Base-by-base conservation (phyloP, 2,797 vertebrate genomes). In the Triplophysa bombifrons region DNA sequence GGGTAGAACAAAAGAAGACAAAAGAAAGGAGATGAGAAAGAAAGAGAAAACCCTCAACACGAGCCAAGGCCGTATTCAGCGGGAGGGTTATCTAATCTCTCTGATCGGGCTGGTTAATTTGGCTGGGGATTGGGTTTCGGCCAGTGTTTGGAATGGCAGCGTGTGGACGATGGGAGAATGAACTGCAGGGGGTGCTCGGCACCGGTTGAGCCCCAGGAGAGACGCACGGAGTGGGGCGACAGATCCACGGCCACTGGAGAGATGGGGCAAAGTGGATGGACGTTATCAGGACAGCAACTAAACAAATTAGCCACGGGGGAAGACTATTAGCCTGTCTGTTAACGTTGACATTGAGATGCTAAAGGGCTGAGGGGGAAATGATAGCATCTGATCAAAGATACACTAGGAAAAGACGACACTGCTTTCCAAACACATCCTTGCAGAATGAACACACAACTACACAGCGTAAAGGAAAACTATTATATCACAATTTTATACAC, bases 291-390 rank as follows among this genome's bases (percentile, higher is more conserved):
- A 91, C 89, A 84, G 85, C 74, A 76, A 85, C 90, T 86, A 86
- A 91, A 91, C 90, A 93, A 93, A 95, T 91, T 87, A 90, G 86
- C 87, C 91, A 91, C 90, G 74, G 65, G 90, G 90, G 90, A 90
- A 58, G 41, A 70, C 72, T 70, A 51, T 48, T 63, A 80, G 76
- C 74, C 76, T 16, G 4, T 78, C 48, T 75, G 76, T 73, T 77
- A 76, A 44, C 76, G 44, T 58, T 82, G 72, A 76, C 79, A 70
- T 82, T 60, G 38, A 41, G 82, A 80, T 82, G 34, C 63, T 41
- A 11, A 65, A 41, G 61, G 25, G 5, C 25, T 27, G 27, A 30
- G 2, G 27, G 14, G 16, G 61, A 48, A 30, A 46, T 25, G 12
- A 78, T 22, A 78, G 48, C n/a, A 66, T 66, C 50, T 72, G 51